Evolutionary conservation across 1,140 invertebrate genomes (phyloP), one percentile per base, ranked within the genome.

Genomic region (Drosophila parvula): DNA sequence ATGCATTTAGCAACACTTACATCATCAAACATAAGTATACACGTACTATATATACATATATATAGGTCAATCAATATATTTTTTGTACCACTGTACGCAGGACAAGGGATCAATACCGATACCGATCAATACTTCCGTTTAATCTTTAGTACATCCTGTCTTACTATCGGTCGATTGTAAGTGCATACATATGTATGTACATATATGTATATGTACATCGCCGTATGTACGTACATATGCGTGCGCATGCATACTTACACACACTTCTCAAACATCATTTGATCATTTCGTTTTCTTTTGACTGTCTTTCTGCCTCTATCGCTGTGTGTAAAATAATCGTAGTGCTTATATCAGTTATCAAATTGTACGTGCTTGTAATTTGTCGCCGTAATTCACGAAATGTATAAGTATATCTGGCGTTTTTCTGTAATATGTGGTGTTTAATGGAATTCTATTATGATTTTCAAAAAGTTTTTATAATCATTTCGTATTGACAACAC

Each of bases 241-340:
- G 30, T 59, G 57, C 43, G 27, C 43, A 51, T 32, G 44, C 36
- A 41, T 43, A 57, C 16, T 27, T 41, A 68, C 64, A 65, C 5
- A 64, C 58, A 67, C 36, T 14, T 34, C 18, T 47, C 36, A 41
- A 41, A 53, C 30, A 36, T n/a, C 51, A 38, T 55, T 65, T 65
- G 62, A 67, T 48, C 40, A 41, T 69, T 77, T 62, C 14, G 32
- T 36, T 78, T 41, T 68, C 22, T 38, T 60, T 75, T 77, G 40
- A 68, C 55, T 56, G 62, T 61, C 45, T 41, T 41, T 61, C 48
- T 61, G 40, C 48, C 41, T 74, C 59, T 48, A 74, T 76, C 45
- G 69, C 53, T 75, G 58, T 77, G 57, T 74, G 74, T 76, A 70
- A 69, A 59, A 59, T 78, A 76, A 51, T 70, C 63, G 74, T 76